Percentiles rank a stretch among this genome's conserved stretches.
These are phyloP conservation scores for Variabilichromis moorii DNA, from an alignment of 2,113 vertebrate species.

Conservation along the genomic window DNA sequence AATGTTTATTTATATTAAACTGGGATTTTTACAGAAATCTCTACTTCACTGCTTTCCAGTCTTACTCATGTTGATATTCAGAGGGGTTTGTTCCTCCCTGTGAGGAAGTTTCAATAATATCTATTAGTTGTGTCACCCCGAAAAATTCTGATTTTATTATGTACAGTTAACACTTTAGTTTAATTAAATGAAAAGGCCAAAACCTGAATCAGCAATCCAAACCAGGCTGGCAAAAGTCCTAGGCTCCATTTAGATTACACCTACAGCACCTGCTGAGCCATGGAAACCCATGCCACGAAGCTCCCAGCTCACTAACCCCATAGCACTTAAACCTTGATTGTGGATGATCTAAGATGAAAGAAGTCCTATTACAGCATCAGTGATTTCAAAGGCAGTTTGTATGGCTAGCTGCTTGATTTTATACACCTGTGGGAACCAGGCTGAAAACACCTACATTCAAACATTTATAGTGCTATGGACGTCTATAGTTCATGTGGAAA, in stretches of 20 bases:
- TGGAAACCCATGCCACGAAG: background rate
- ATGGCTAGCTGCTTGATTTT: background rate
- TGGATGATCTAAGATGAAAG: background rate
- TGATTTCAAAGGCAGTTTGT: background rate
- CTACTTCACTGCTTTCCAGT: background rate
- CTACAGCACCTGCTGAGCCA: background rate
- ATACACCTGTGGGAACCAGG: background rate
- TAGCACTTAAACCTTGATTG: background rate
- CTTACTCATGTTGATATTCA: background rate
- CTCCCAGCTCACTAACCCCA: background rate
- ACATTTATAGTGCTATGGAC: background rate
- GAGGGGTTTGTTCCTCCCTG: background rate
- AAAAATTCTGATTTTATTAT: background rate
- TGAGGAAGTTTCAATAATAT: background rate
- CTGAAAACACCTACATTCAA: background rate
- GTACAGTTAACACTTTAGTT: background rate
- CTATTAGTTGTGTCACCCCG: background rate
- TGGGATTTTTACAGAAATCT: background rate
- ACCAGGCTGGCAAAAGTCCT: background rate
- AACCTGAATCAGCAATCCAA: background rate
- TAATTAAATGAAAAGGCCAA: background rate
- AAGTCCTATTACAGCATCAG: background rate
- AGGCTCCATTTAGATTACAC: background rate
- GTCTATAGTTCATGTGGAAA: background rate
- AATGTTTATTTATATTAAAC: background rate